A percentile compares a stretch with the other conserved stretches of the same genome.
Conservation (phyloP, 2,888 invertebrate genomes). For the Neoascia interrupta region DNA sequence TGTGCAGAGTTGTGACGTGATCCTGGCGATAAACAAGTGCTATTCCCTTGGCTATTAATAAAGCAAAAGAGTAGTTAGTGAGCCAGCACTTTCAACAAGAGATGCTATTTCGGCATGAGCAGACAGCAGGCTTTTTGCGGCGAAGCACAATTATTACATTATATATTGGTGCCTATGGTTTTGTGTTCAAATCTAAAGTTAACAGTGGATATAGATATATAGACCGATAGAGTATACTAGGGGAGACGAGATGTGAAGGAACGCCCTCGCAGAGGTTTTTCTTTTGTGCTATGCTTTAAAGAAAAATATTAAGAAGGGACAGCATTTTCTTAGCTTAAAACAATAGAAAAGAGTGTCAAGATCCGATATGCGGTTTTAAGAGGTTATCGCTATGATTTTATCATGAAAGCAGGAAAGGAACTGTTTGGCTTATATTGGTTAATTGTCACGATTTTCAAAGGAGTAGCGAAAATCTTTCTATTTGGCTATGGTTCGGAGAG, state of each 20-base stretch:
- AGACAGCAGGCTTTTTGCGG: conserved; percentile 58
- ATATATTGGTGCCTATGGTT: conserved; percentile 66
- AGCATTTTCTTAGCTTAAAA: conserved; percentile 23
- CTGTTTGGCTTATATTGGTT: conserved; percentile 26
- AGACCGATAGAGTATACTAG: no score
- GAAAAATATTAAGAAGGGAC: background rate
- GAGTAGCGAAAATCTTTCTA: no score
- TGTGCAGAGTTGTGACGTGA: conserved; percentile 55
- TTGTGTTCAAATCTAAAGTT: conserved; percentile 8
- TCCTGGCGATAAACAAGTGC: conserved; percentile 49
- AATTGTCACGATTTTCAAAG: conserved; percentile 53
- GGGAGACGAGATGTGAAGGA: conserved; percentile 50
- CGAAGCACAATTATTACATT: conserved; percentile 66
- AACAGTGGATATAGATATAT: conserved; percentile 39
- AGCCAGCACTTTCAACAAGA: conserved; percentile 42
- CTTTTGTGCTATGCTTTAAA: background rate
- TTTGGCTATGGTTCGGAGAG: background rate
- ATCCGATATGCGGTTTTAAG: conserved; percentile 38
- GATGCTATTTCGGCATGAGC: conserved; percentile 9
- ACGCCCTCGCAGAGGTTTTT: conserved; percentile 36
- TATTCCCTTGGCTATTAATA: conserved; percentile 55
- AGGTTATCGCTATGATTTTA: conserved; percentile 54
- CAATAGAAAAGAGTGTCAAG: conserved; percentile 54
- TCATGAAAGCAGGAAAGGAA: conserved; percentile 3
- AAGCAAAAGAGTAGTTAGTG: conserved; percentile 53